Percentiles rank a stretch among this genome's conserved stretches.
phyloP scores from a whole-genome alignment of 2,888 invertebrate species.

The Erebia aethiops region DNA sequence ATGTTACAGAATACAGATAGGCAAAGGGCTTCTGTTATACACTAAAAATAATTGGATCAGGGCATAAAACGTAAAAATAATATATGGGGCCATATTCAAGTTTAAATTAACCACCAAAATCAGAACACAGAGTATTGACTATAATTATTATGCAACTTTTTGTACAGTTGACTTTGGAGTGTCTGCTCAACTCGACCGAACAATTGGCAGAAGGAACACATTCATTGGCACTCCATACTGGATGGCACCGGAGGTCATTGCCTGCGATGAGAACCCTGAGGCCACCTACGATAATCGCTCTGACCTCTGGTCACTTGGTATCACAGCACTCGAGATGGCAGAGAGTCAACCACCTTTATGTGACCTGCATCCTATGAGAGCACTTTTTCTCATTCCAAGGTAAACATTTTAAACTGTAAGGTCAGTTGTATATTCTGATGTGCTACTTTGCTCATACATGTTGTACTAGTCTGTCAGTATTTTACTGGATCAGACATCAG shows the following conservation, averaged over 20 bases:
- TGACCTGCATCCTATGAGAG: slow-evolving; percentile 99
- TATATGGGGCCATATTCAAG: neutral
- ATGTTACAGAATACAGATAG: too few relatives aligned
- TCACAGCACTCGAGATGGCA: slow-evolving; percentile 99
- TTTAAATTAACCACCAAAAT: too few relatives aligned
- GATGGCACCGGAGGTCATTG: slow-evolving; percentile 99
- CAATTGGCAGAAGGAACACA: slow-evolving; percentile 98
- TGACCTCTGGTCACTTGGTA: slow-evolving; percentile 96
- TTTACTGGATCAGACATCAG: too few relatives aligned
- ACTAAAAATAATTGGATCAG: neutral
- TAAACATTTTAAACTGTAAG: slow-evolving; percentile 3
- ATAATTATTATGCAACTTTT: neutral
- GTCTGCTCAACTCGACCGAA: slow-evolving; percentile 98
- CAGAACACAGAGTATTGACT: too few relatives aligned
- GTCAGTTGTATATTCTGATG: too few relatives aligned
- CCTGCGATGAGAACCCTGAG: slow-evolving; percentile 99
- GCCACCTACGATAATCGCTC: slow-evolving; percentile 99
- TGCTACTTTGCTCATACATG: too few relatives aligned
- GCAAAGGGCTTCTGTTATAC: too few relatives aligned
- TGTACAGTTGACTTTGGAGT: slow-evolving; percentile 98
- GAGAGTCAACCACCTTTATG: slow-evolving; percentile 99
- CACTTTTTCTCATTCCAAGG: slow-evolving; percentile 97
- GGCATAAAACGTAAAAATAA: neutral
- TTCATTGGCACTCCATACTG: slow-evolving; percentile 99
- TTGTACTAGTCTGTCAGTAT: too few relatives aligned